Evolutionary conservation across 1,140 invertebrate species (phyloP), one percentile per base, ranked within the genome.

Genomic region (Cydia amplana): DNA sequence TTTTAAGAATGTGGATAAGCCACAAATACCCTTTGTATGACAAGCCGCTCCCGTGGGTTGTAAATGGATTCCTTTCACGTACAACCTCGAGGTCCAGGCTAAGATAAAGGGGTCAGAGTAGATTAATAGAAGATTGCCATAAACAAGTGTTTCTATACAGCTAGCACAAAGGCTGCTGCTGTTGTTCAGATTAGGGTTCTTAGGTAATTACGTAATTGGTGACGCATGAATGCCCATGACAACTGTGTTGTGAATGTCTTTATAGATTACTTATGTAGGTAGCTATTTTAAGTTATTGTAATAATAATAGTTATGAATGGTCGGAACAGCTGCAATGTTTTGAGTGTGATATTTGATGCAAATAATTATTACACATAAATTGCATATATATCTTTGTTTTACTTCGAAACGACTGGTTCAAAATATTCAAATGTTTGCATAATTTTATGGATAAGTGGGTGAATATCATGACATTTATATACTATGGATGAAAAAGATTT

Each of bases 381-480:
- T 16, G 14, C 12, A 16, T 46, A 4, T 46, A 16, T 46, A 4
- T 46, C 43, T 46, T 46, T 14, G 14, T 46, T 7, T 46, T 46
- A 46, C 20, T 23, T 55, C 7, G 5, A 7, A 55, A 18, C 16
- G 36, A 10, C 7, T 36, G 10, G 28, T 70, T 36, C 65, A 36
- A 7, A 20, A 32, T 65, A 7, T 70, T 67, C 0, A 67, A 67
- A 70, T 70, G 7, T 40, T 40, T 40, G 65, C 7, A 70, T 40
- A 20, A 36, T 70, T 18, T 20, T 9, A 32, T 3, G 32, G 18
- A 20, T 20, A 43, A 70, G 75, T 78, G 79, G 80, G 81, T 79
- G 75, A 60, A 77, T 75, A 77, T 80, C 79, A 80, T 82, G 79
- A 80, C 78, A 80, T 80, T 75, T 77, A 46, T 77, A 46, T 32